phyloP scores from a whole-genome alignment of 2,797 vertebrate genomes.

The Buceros bicornis region DNA sequence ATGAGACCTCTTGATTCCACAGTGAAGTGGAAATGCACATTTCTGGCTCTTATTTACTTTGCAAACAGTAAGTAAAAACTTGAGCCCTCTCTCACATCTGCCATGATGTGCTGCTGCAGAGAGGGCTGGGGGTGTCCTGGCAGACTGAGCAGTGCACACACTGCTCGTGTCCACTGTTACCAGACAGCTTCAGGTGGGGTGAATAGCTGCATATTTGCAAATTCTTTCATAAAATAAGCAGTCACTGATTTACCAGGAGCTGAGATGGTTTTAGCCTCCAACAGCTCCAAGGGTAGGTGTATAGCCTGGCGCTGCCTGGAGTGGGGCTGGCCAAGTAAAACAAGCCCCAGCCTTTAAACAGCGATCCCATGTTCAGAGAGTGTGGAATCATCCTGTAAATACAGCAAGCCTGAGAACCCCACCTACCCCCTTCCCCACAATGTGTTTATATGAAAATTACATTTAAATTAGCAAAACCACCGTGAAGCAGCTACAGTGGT shows the following conservation, averaged over 20 bases:
- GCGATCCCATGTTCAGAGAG: background rate
- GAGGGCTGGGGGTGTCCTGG: background rate
- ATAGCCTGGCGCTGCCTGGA: background rate
- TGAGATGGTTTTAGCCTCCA: background rate
- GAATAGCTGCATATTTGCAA: background rate
- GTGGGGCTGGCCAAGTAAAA: background rate
- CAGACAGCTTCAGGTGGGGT: background rate
- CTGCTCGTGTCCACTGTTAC: background rate
- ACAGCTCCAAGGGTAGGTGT: background rate
- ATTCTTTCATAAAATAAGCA: background rate
- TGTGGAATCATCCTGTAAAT: background rate
- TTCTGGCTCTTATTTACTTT: slow-evolving; percentile 32
- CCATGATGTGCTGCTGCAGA: fast-evolving
- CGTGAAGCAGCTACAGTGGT: background rate
- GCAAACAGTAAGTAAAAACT: background rate
- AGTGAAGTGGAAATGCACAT: background rate
- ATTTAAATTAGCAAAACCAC: background rate
- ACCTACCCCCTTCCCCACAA: fast-evolving
- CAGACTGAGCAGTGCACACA: background rate
- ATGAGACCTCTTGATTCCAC: slow-evolving; percentile 47
- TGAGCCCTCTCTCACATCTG: background rate
- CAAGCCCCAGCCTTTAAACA: background rate
- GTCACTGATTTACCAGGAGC: background rate
- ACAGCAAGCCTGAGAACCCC: background rate
- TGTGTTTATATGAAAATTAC: background rate